These are phyloP conservation scores for Melieria omissa DNA, from an alignment of 2,888 invertebrate genomes.

Conservation along the genomic window DNA sequence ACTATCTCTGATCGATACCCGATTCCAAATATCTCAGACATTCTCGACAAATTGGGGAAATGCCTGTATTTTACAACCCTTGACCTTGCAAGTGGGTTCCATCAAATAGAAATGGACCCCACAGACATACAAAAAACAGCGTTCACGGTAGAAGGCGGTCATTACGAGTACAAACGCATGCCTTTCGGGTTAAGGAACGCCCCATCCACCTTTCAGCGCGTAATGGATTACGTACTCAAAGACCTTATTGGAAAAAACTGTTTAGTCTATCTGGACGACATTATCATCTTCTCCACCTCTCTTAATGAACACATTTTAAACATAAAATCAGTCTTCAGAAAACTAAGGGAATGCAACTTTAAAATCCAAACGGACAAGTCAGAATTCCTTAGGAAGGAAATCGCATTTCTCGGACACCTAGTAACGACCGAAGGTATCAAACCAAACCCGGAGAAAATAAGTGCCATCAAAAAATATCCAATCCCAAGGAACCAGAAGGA, in stretches of 20 bases:
- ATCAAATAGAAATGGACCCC: not conserved
- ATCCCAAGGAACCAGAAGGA: constrained; percentile 25
- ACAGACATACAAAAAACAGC: not conserved
- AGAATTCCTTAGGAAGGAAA: not conserved
- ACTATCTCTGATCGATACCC: not conserved
- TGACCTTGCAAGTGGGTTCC: not conserved
- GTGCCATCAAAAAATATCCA: constrained; percentile 24
- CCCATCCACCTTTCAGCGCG: constrained; percentile 45
- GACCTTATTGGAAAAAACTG: constrained; percentile 42
- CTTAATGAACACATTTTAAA: constrained; percentile 20
- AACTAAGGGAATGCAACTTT: constrained; percentile 36
- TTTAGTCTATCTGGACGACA: constrained; percentile 10
- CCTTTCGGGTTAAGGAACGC: constrained; percentile 47
- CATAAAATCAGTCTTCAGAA: constrained; percentile 46
- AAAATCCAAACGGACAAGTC: constrained; percentile 8
- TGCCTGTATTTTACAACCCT: not conserved
- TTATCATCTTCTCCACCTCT: constrained; percentile 12
- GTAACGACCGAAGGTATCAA: constrained; percentile 31
- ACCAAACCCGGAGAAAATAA: constrained; percentile 23
- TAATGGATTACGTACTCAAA: constrained; percentile 48
- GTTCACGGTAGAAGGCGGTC: constrained; percentile 34
- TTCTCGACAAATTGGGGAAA: not conserved
- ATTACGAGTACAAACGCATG: constrained; percentile 49
- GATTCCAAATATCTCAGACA: not conserved
- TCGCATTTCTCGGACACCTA: not conserved